phyloP scores from a whole-genome alignment of 1,140 invertebrate species.

The Odontomachus brunneus region DNA sequence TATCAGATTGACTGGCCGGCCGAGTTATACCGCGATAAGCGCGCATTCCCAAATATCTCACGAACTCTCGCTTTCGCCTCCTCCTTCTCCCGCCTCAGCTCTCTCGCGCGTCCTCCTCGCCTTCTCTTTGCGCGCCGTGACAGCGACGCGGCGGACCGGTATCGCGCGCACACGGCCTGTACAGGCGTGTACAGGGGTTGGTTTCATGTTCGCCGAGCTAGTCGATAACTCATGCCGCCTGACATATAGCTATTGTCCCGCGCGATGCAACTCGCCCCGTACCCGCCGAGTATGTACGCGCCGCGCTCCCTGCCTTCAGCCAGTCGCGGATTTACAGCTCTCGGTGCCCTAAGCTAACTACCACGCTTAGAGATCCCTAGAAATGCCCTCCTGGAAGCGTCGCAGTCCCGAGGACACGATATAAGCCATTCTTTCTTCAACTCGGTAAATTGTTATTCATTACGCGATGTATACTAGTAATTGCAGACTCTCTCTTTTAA shows the following conservation, averaged over 20 bases:
- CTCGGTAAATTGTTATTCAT: too few species aligned
- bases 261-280: slow-evolving; percentile 41
- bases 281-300: slow-evolving; percentile 11
- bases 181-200: slow-evolving; percentile 62
- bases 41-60: slow-evolving; percentile 74
- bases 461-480: background rate
- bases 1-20: slow-evolving; percentile 75
- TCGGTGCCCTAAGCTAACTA: slow-evolving; percentile 45
- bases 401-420: background rate
- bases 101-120: background rate
- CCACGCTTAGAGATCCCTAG: slow-evolving; percentile 25
- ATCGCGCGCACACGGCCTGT: slow-evolving; percentile 41
- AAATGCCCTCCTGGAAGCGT: background rate
- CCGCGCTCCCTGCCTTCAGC: slow-evolving; percentile 54
- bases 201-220: slow-evolving; percentile 67
- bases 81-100: slow-evolving; percentile 6
- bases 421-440: too few species aligned
- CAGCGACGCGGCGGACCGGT: slow-evolving; percentile 19
- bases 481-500: background rate
- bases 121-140: slow-evolving; percentile 13
- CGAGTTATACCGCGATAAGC: slow-evolving; percentile 72
- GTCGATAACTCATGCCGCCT: slow-evolving; percentile 78
- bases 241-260: slow-evolving; percentile 79
- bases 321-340: slow-evolving; percentile 52
- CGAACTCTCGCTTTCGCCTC: slow-evolving; percentile 53